Evolutionary conservation across 2,113 vertebrate genomes (phyloP), one percentile per base, ranked within the genome.

Genomic region (Atractosteus spatula): DNA sequence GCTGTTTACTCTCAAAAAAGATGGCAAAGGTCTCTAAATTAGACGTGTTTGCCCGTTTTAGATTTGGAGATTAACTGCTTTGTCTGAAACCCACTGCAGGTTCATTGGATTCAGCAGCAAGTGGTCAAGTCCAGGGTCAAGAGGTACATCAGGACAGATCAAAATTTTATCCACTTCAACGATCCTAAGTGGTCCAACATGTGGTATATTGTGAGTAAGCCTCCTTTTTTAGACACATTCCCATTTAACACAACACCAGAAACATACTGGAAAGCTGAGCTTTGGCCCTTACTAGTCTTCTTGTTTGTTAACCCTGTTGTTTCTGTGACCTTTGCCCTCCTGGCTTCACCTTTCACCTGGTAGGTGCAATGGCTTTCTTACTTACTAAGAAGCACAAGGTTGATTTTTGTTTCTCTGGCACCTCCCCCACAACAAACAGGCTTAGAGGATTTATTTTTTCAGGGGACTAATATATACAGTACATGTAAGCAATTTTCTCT

Each of bases 141-240:
- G 85, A 92, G 96, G 29, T 84, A 86, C 7, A 74, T 45, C 57
- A 84, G 81, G 7, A 81, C 71, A 0, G 91, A 96, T 71, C 81
- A 80, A 0, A 86, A 84, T 0, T 67, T 86, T 7, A 59, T 92
- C 72, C 81, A 93, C 68, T 96, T 98, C 88, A 96, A 94, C 0
- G 96, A 98, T 82, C 94, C 95, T 0, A 94, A 95, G 76, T 98
- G 96, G 96, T 93, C 95, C 69, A 94, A 91, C 89, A 97, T 97
- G 96, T 98, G 96, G 96, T 98, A 97, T 82, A 90, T 97, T 88
- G 96, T 98, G 81, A 91, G 94, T 94, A 72, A 78, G 65, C 45
- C 3, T 41, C 17, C 11, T 12, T 41, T 56, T 69, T 41, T 54
- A 3, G 17, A 29, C 17, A 29, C 17, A 29, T 29, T 29, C 17